Base-by-base conservation (phyloP, 2,797 vertebrate species). In the Pseudochaenichthys georgianus region DNA sequence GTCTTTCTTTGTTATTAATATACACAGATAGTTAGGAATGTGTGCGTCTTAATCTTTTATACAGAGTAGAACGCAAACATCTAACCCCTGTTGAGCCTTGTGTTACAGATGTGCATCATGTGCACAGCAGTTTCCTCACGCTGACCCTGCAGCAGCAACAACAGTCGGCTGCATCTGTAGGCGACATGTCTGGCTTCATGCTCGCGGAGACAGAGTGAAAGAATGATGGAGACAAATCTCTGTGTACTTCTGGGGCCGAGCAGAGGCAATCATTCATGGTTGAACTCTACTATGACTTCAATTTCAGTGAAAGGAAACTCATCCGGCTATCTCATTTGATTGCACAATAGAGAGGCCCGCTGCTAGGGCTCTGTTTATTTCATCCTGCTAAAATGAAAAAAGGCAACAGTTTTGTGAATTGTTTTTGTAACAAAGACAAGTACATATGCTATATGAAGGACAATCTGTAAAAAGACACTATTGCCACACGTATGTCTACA, bases 181-280 rank as follows among this genome's bases (percentile, higher is more conserved):
- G 45, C 10, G 46, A 9, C 62, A 6, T 77, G 50, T 77, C 54
- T 83, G n/a, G 4, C 78, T 82, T 79, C 77, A 70, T 21, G 31
- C 77, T 86, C 12, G 51, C 54, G 6, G 71, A 70, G 58, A 80
- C 64, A 74, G 17, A 72, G 64, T 45, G 46, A 78, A 67, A 79
- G 70, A 75, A 72, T 70, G 72, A 86, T 75, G 45, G 48, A 79
- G 77, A 85, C 70, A 68, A 75, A 85, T 85, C 73, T 70, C 43
- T 62, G 66, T 76, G 58, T 78, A 83, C 50, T 67, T 55, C 54
- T 17, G 64, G 66, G 80, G 73, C 70, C 4, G 50, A 86, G 81
- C 83, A 82, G 73, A 92, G 75, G 72, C 82, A 87, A 90, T 93
- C 87, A 86, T 86, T 89, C 83, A 91, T 84, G 80, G 77, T 70